Base-by-base conservation (phyloP, 2,797 vertebrate species). In the Malacoctenus gilli region DNA sequence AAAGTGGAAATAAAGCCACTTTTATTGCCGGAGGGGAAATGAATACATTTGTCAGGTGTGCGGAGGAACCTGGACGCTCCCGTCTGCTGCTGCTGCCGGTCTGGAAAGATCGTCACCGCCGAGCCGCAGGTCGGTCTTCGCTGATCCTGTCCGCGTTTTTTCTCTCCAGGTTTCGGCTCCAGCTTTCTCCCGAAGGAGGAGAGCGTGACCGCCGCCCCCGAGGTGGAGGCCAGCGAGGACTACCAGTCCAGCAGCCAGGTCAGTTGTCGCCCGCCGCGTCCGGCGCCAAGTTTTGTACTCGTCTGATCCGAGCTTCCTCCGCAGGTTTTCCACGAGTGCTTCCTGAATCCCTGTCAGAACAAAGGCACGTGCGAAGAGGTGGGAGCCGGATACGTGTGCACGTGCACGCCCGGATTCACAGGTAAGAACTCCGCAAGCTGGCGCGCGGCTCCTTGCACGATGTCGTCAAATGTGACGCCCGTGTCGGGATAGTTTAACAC, bases 291-390 rank as follows among this genome's bases (percentile, higher is more conserved):
- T 1, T n/a, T 41, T 5, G 1, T 16, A 46, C 7, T 34, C 32
- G 74, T 61, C 50, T 25, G 16, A 5, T 1, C 8, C 71, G 15
- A 67, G 61, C n/a, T n/a, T n/a, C n/a, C n/a, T n/a, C n/a, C n/a
- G n/a, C 66, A 99, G 96, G 94, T 96, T 84, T 99, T 99, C 83
- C 96, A 98, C 0, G 96, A 99, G 75, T 99, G 96, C 75, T 96
- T 98, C 82, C 82, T 97, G 80, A 95, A 96, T 72, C 97, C 96
- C 0, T 99, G 97, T 80, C 94, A 93, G 83, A 97, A 95, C 52
- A 92, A 93, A 52, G 97, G 96, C 8, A 98, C 93, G 0, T 99
- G 97, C 82, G 95, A 98, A 76, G 95, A 98, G 49, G 88, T 97
- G 25, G 96, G 97, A 40, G 93, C 85, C 5, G 97, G 97, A 67